A percentile compares a stretch with the other conserved stretches of the same genome.
phyloP scores from a whole-genome alignment of 2,888 invertebrate genomes.

The Clitarchus hookeri region DNA sequence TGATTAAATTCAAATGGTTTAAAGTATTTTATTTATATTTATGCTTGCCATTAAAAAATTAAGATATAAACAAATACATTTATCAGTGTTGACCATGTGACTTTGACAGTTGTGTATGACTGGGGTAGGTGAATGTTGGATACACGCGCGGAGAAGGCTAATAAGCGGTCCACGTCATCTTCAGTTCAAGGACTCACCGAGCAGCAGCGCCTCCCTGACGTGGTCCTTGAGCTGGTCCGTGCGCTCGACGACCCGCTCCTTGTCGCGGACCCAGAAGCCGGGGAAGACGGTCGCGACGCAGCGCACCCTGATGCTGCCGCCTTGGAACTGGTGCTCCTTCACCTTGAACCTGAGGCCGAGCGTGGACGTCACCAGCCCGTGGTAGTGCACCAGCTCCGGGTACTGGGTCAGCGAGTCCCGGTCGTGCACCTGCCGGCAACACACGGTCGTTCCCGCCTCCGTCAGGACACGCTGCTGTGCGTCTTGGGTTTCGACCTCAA shows the following conservation, averaged over 20 bases:
- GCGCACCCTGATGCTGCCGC: conserved; percentile 65
- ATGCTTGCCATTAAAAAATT: too few species aligned
- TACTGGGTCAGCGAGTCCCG: conserved; percentile 59
- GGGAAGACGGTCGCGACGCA: conserved; percentile 66
- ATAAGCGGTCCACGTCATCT: too few species aligned
- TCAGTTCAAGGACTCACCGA: conserved; percentile 57
- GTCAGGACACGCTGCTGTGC: too few species aligned
- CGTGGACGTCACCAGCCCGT: conserved; percentile 63
- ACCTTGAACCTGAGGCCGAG: conserved; percentile 62
- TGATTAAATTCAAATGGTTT: too few species aligned
- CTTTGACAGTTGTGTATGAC: too few species aligned
- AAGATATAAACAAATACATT: too few species aligned
- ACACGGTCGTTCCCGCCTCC: too few species aligned
- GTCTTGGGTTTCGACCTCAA: too few species aligned
- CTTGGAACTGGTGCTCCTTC: conserved; percentile 61
- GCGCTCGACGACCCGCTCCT: conserved; percentile 63
- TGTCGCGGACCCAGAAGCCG: conserved; percentile 63
- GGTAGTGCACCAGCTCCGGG: conserved; percentile 59
- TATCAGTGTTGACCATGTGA: too few species aligned
- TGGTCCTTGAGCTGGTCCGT: conserved; percentile 62
- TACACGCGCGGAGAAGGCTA: too few species aligned
- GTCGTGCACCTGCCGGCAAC: conserved; percentile 56
- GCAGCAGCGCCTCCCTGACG: conserved; percentile 62
- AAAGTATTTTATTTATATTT: too few species aligned
- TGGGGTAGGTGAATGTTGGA: too few species aligned